Evolutionary conservation across 2,113 vertebrate genomes (phyloP), one percentile per base, ranked within the genome.

Genomic region (Myotis lucifugus): DNA sequence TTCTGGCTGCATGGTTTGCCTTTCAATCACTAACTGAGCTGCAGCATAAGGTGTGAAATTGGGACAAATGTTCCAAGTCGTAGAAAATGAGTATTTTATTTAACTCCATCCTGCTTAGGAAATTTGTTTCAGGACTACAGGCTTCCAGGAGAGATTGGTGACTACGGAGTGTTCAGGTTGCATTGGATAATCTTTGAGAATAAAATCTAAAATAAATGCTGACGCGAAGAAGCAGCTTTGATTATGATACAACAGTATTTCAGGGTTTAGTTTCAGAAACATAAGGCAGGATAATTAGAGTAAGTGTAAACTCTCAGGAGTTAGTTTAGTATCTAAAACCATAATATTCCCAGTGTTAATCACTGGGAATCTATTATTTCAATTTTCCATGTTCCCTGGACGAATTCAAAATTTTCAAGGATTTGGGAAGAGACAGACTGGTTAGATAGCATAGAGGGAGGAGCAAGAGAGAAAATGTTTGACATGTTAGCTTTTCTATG

Each of bases 11-110:
- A 42, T 52, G 56, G 61, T 83, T 52, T 91, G 34, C 48, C 52
- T 59, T 96, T 34, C 4, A 21, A 72, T n/a, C 88, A 87, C 40
- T 91, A 92, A 83, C 92, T 97, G 96, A 96, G 61, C 19, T 69
- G 82, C 81, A 97, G 83, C 94, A 85, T 92, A 92, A 97, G 23
- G 76, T 97, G 95, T 91, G 92, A 97, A 97, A 91, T 86, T n/a
- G 95, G 97, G 92, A 85, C 86, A 54, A 18, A 96, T 97, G 93
- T 97, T 98, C 94, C 95, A 92, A 96, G 89, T 95, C 93, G 84
- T 82, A 95, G 72, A 97, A 97, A 98, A 72, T 32, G 52, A 96
- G 76, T 93, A 83, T 95, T 97, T 97, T 93, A 42, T 94, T 97
- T 96, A 97, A 95, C 92, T 95, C 70, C 78, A 72, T 95, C 61